These are phyloP conservation scores for Poeciliopsis turneri DNA, from an alignment of 2,797 vertebrate genomes.

Conservation along the genomic window DNA sequence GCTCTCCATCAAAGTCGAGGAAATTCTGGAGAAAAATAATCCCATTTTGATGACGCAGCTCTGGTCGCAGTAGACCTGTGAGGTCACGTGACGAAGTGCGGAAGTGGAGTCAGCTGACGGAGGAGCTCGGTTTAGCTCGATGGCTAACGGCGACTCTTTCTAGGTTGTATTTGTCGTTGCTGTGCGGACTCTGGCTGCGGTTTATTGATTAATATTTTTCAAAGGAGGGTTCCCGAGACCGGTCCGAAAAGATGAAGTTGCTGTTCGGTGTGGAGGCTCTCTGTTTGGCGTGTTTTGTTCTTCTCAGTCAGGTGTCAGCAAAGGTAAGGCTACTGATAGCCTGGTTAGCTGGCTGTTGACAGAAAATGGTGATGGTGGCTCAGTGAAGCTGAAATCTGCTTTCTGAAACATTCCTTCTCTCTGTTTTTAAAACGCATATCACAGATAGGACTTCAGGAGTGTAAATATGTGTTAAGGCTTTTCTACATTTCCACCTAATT, in stretches of 20 bases:
- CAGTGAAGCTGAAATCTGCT: neutral
- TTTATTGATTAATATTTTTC: neutral
- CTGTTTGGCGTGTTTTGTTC: constrained; percentile 59
- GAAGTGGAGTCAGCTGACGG: constrained; percentile 67
- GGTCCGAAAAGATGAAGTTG: constrained; percentile 62
- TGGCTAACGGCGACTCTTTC: constrained; percentile 26
- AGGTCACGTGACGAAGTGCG: neutral
- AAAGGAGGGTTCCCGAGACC: neutral
- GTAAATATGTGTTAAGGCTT: neutral
- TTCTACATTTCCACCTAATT: neutral
- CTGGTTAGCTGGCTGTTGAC: constrained; percentile 12
- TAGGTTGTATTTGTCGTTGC: neutral
- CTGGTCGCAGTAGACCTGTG: neutral
- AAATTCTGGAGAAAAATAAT: neutral
- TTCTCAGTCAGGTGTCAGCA: constrained; percentile 67
- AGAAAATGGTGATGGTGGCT: constrained; percentile 11
- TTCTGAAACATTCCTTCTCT: neutral
- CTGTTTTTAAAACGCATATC: neutral
- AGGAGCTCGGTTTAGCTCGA: constrained; percentile 28
- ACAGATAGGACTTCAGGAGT: neutral
- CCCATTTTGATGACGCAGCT: neutral
- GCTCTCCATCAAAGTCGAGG: neutral
- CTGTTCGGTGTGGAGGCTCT: constrained; percentile 36
- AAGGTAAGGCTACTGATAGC: constrained; percentile 75
- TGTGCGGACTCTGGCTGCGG: neutral